A percentile compares a stretch with the other conserved stretches of the same genome.
Conservation (phyloP, 2,113 vertebrate genomes). For the Gnathonemus longibarbis region DNA sequence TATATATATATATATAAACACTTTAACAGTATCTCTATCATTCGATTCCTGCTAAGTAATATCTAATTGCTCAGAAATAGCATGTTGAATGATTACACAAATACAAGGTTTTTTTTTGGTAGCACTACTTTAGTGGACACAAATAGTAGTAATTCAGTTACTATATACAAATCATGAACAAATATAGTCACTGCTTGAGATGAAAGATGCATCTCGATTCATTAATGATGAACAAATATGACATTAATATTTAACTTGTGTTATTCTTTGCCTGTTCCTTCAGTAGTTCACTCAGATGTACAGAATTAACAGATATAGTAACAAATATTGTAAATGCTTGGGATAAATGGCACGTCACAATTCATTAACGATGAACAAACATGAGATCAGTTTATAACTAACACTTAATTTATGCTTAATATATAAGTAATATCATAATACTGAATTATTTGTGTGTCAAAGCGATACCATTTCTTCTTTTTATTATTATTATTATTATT, state of each 20-base stretch:
- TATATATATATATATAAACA: too few relatives aligned
- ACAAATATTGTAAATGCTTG: not conserved
- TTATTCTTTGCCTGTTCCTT: not conserved
- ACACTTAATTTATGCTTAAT: too few relatives aligned
- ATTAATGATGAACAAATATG: not conserved
- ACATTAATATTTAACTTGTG: not conserved
- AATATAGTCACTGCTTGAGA: not conserved
- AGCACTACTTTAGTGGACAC: not conserved
- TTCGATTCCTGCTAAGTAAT: not conserved
- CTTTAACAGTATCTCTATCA: not conserved
- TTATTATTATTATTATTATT: too few relatives aligned
- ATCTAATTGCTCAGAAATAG: not conserved
- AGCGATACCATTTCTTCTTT: not conserved
- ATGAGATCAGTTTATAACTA: too few relatives aligned
- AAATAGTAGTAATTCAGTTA: not conserved
- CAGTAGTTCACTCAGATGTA: not conserved
- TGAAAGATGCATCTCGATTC: not conserved
- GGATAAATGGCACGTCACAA: not conserved
- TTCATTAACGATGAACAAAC: not conserved
- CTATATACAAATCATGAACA: not conserved
- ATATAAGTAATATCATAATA: not conserved
- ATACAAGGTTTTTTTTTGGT: not conserved
- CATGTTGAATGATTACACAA: not conserved
- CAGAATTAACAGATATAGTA: not conserved
- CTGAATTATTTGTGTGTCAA: not conserved